Percentiles rank a stretch among this genome's conserved stretches.
These are phyloP conservation scores for Hiodon alosoides DNA, from an alignment of 2,113 vertebrate species.

Conservation along the genomic window DNA sequence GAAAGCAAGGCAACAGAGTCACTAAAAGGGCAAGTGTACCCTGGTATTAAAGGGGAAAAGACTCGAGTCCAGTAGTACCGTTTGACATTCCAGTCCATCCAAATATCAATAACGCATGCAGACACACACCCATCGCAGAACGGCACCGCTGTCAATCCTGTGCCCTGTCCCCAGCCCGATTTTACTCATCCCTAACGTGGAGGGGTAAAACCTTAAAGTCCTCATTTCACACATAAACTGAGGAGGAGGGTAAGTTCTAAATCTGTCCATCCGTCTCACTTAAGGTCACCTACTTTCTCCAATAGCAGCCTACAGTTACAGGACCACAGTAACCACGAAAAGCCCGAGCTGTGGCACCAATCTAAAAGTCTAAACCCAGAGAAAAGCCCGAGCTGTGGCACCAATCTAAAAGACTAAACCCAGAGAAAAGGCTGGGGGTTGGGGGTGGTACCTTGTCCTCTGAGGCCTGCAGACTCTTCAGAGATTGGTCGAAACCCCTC, in stretches of 20 bases:
- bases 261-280: neutral
- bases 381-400: constrained; percentile 18
- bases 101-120: neutral
- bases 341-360: neutral
- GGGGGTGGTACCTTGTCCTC: constrained; percentile 82
- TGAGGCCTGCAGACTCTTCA: constrained; percentile 84
- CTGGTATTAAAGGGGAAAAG: neutral
- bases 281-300: neutral
- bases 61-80: neutral
- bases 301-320: neutral
- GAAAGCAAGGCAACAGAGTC: constrained; percentile 23
- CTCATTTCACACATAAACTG: neutral
- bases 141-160: neutral
- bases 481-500: constrained; percentile 80
- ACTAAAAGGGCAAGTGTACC: neutral
- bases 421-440: neutral
- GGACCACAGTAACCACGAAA: neutral
- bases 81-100: neutral
- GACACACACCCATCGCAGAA: constrained; percentile 4
- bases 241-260: neutral
- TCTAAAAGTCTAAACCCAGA: neutral
- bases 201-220: neutral
- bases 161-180: neutral
- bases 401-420: neutral
- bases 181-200: neutral